Evolutionary conservation across 92 coral and sea anemone species (phyloP).

Genomic region (Epizoanthus rinbou): DNA sequence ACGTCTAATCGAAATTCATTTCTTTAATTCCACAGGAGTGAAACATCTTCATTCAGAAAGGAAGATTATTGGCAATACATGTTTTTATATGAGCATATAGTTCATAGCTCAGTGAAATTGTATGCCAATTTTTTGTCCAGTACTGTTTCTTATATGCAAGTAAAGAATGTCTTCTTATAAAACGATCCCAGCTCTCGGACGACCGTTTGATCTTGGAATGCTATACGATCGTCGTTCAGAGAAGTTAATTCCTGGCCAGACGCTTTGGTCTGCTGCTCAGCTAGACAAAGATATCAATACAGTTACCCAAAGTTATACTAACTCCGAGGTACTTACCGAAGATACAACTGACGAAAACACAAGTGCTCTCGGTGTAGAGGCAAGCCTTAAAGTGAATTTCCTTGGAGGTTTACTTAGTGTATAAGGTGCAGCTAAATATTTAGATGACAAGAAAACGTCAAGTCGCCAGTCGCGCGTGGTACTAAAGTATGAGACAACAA

Average conservation of each 20-base stretch:
- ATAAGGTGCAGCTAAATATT: slow-evolving; percentile 54
- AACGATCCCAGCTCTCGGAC: slow-evolving; percentile 43
- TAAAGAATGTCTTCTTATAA: slow-evolving; percentile 1
- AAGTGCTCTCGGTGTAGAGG: slow-evolving; percentile 32
- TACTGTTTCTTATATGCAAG: too few species aligned
- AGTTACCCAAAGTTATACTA: slow-evolving; percentile 16
- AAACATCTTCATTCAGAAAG: too few species aligned
- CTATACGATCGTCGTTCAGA: slow-evolving; percentile 59
- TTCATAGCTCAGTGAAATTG: too few species aligned
- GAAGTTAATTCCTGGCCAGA: slow-evolving; percentile 42
- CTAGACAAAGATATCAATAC: slow-evolving; percentile 36
- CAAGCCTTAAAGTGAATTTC: slow-evolving; percentile 45
- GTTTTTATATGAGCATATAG: too few species aligned
- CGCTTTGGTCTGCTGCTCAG: slow-evolving; percentile 53
- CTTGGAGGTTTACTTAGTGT: slow-evolving; percentile 52
- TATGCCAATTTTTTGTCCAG: too few species aligned
- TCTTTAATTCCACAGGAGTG: too few species aligned
- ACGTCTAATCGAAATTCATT: too few species aligned
- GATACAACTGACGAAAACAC: slow-evolving; percentile 46
- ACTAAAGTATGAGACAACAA: slow-evolving; percentile 47
- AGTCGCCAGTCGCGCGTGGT: slow-evolving; percentile 45
- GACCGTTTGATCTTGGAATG: slow-evolving; percentile 52
- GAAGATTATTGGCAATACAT: too few species aligned
- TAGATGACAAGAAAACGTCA: slow-evolving; percentile 46
- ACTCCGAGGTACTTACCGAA: slow-evolving; percentile 35